Conservation (phyloP, 2,797 vertebrate species). For the Melanotaenia pygmaea region DNA sequence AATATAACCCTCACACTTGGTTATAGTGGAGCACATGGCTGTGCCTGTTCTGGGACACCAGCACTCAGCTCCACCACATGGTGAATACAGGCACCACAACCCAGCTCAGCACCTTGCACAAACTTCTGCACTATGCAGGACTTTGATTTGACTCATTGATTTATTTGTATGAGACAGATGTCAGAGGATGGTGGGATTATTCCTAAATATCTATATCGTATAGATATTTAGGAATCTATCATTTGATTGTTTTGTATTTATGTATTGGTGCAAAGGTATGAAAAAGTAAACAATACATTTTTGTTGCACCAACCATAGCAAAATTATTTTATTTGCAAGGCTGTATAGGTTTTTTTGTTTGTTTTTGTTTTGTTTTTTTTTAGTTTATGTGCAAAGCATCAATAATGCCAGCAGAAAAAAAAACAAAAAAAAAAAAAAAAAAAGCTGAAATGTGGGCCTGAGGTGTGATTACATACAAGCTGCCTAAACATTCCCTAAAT, state of each 20-base stretch:
- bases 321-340: constrained; percentile 25
- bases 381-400: constrained; percentile 26
- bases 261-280: neutral
- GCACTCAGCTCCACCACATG: constrained; percentile 74
- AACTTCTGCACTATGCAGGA: constrained; percentile 19
- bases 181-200: neutral
- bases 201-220: neutral
- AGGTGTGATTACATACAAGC: constrained; percentile 39
- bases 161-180: neutral
- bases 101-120: constrained; percentile 34
- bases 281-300: neutral
- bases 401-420: constrained; percentile 32
- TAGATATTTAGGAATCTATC: neutral
- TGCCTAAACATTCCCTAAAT: constrained; percentile 29
- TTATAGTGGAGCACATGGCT: constrained; percentile 50
- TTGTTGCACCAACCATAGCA: neutral
- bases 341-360: constrained; percentile 24
- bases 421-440: neutral
- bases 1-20: constrained; percentile 6
- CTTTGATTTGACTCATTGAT: neutral
- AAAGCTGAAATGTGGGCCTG: constrained; percentile 23
- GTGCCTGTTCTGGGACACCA: constrained; percentile 52
- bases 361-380: neutral
- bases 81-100: constrained; percentile 65
- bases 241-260: neutral